These are phyloP conservation scores for Tachyglossus aculeatus DNA, from an alignment of 2,797 vertebrate genomes.

Conservation along the genomic window DNA sequence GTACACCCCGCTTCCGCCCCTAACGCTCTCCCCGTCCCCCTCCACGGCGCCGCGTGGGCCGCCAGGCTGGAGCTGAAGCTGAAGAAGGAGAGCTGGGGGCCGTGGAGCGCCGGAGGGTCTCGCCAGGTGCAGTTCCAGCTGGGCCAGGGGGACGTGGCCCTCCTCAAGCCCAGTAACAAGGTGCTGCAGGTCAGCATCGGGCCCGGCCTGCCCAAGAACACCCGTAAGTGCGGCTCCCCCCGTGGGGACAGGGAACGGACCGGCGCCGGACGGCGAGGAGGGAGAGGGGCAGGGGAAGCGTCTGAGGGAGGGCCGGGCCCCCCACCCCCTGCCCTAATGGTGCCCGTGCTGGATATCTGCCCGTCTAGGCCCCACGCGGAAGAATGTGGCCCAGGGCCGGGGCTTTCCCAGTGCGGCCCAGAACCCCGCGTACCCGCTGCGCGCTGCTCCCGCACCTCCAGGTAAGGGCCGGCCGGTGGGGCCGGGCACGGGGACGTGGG, in stretches of 20 bases:
- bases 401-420: constrained; percentile 73
- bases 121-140: constrained; percentile 91
- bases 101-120: constrained; percentile 88
- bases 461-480: constrained; percentile 81
- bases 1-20: too few species aligned
- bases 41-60: neutral
- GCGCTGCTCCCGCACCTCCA: constrained; percentile 91
- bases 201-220: constrained; percentile 92
- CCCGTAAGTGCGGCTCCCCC: constrained; percentile 82
- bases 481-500: too few species aligned
- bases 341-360: neutral
- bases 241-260: too few species aligned
- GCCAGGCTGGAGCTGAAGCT: constrained; percentile 93
- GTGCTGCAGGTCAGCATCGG: constrained; percentile 96
- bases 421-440: constrained; percentile 81
- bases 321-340: too few species aligned
- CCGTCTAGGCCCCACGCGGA: constrained; percentile 87
- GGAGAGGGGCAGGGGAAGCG: too few species aligned
- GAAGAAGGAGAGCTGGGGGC: constrained; percentile 98
- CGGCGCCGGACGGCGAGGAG: too few species aligned
- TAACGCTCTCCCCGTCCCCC: neutral
- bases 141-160: constrained; percentile 85
- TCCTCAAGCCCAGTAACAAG: constrained; percentile 91
- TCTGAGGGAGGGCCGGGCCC: too few species aligned
- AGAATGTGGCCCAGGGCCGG: constrained; percentile 72